These are phyloP conservation scores for Planococcus citri DNA, from an alignment of 1,140 invertebrate genomes.

Conservation along the genomic window DNA sequence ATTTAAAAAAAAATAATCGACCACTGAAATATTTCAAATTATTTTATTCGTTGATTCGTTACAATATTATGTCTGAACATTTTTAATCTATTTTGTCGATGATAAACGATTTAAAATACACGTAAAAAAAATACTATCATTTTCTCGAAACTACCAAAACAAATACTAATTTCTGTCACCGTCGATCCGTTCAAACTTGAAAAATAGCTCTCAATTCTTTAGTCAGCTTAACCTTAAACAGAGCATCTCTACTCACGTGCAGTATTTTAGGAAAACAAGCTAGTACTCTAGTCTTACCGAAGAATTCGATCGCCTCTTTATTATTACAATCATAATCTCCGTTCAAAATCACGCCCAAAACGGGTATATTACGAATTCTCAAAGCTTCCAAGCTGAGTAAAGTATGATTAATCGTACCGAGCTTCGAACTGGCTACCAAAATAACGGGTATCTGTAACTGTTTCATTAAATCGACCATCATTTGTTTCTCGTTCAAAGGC, in stretches of 20 bases:
- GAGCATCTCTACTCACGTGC: neutral
- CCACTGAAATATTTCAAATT: too few species aligned
- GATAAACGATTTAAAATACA: too few species aligned
- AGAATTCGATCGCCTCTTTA: neutral
- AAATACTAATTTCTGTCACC: too few species aligned
- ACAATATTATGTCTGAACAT: too few species aligned
- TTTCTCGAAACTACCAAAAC: too few species aligned
- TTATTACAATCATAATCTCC: neutral
- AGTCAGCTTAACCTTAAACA: neutral
- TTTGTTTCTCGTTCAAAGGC: neutral
- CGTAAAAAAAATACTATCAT: too few species aligned
- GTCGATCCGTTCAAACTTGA: neutral
- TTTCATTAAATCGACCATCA: conserved; percentile 18
- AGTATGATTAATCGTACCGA: conserved; percentile 23
- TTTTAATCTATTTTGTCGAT: too few species aligned
- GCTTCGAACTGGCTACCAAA: conserved; percentile 9
- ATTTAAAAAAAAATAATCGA: too few species aligned
- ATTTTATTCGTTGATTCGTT: too few species aligned
- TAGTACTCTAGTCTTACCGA: neutral
- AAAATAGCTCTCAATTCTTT: conserved; percentile 2
- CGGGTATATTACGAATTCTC: neutral
- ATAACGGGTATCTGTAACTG: conserved; percentile 10
- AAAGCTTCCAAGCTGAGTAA: conserved; percentile 12
- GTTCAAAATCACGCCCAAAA: conserved; percentile 8
- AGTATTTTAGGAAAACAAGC: neutral